phyloP scores from a whole-genome alignment of 37 sponge, comb jelly and placozoan genomes.

The Theonella swinhoei region DNA sequence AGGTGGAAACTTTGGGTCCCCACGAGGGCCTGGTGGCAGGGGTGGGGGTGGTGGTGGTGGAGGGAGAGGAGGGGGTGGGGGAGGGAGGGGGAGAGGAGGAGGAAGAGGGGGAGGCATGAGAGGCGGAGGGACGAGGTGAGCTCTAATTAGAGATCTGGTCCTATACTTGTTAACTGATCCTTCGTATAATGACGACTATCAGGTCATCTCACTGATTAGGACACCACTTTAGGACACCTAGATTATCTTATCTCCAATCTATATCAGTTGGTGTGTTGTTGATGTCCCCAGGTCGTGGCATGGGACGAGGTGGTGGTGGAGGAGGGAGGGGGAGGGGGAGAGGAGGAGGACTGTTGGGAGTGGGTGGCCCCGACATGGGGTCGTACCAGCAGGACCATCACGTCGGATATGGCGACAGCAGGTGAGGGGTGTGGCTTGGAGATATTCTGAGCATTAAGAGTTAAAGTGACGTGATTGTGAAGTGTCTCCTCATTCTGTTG shows the following conservation, averaged over 20 bases:
- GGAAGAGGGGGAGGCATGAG: not conserved
- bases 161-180: not conserved
- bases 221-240: no score
- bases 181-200: not conserved
- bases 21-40: constrained; percentile 14
- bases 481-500: not conserved
- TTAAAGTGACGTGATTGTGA: no score
- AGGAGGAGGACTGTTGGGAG: not conserved
- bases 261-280: no score
- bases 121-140: not conserved
- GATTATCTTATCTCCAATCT: no score
- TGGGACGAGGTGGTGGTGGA: not conserved
- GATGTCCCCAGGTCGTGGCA: no score
- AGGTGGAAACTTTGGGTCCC: constrained; percentile 16
- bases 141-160: not conserved
- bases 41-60: constrained; percentile 26
- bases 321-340: not conserved
- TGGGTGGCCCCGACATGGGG: not conserved
- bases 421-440: no score
- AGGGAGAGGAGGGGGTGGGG: not conserved
- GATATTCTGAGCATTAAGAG: not conserved
- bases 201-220: not conserved
- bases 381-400: not conserved
- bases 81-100: constrained; percentile 8
- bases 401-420: not conserved